phyloP scores from a whole-genome alignment of 2,888 invertebrate genomes.

The Melipona beecheii region DNA sequence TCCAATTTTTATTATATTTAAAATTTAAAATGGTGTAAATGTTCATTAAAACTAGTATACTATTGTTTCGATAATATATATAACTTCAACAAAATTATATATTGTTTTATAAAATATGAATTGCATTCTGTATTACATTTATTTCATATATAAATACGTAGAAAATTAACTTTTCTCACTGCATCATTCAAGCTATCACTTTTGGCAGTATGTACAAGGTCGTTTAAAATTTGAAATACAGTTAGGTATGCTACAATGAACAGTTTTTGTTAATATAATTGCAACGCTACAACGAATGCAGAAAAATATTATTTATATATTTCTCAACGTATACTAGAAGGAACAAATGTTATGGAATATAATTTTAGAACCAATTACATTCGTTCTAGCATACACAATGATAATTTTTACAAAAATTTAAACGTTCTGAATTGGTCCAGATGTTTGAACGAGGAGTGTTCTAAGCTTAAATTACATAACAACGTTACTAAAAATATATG shows the following conservation, averaged over 20 bases:
- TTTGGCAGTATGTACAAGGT: constrained; percentile 62
- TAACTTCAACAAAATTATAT: constrained; percentile 46
- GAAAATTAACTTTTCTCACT: constrained; percentile 49
- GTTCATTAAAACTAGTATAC: constrained; percentile 38
- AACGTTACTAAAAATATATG: constrained; percentile 62
- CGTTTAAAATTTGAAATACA: constrained; percentile 14
- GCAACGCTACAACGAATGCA: neutral
- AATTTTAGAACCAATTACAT: neutral
- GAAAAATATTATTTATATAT: neutral
- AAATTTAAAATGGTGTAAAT: constrained; percentile 37
- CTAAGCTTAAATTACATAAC: constrained; percentile 42
- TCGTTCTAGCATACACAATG: neutral
- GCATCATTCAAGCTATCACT: constrained; percentile 25
- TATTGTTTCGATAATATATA: neutral
- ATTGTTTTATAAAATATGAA: constrained; percentile 55
- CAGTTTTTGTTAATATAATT: neutral
- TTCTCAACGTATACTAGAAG: neutral
- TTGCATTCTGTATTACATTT: constrained; percentile 33
- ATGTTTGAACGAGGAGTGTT: constrained; percentile 39
- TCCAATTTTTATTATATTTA: constrained; percentile 22
- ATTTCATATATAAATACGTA: constrained; percentile 56
- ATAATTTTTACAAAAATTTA: constrained; percentile 40
- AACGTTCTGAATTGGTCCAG: constrained; percentile 48
- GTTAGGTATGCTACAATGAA: neutral
- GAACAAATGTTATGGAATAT: neutral